A percentile compares a stretch with the other conserved stretches of the same genome.
These are phyloP conservation scores for Pogonophryne albipinna DNA, from an alignment of 2,797 vertebrate species.

Conservation along the genomic window DNA sequence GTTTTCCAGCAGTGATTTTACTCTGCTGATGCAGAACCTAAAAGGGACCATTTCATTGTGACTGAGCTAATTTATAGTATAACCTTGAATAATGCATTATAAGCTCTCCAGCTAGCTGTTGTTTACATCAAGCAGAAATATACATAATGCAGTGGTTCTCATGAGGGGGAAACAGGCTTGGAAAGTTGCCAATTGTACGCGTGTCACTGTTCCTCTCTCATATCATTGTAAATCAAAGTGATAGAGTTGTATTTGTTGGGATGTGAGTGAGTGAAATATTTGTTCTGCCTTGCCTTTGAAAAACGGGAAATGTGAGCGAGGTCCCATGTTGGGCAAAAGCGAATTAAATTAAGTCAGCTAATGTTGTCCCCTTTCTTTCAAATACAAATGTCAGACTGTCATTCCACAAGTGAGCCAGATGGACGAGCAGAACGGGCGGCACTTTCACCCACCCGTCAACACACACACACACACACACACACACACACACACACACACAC, in stretches of 20 bases:
- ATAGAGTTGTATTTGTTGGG: slow-evolving; percentile 64
- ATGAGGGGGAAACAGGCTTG: slow-evolving; percentile 29
- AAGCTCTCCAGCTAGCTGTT: slow-evolving; percentile 59
- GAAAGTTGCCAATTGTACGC: slow-evolving; percentile 44
- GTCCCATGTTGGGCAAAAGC: slow-evolving; percentile 58
- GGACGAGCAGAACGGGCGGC: slow-evolving; percentile 76
- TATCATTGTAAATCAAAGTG: slow-evolving; percentile 50
- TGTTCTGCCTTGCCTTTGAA: slow-evolving; percentile 39
- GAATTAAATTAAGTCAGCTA: slow-evolving; percentile 55
- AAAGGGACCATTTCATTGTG: slow-evolving; percentile 63
- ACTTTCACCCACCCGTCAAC: slow-evolving; percentile 52
- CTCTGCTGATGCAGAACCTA: slow-evolving; percentile 38
- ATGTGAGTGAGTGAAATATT: slow-evolving; percentile 60
- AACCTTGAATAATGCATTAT: slow-evolving; percentile 77
- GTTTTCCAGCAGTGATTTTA: slow-evolving; percentile 40
- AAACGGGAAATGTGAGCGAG: slow-evolving; percentile 67
- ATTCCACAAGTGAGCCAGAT: slow-evolving; percentile 76
- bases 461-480: slow-evolving; percentile 38
- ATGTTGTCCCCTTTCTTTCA: slow-evolving; percentile 49
- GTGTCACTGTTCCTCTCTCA: slow-evolving; percentile 44
- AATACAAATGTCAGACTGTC: slow-evolving; percentile 78
- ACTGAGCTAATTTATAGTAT: slow-evolving; percentile 56
- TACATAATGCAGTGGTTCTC: slow-evolving; percentile 67
- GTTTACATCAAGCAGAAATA: slow-evolving; percentile 72
- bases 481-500: slow-evolving; percentile 35